Evolutionary conservation across 2,113 vertebrate species (phyloP).

Genomic region (Carollia perspicillata): DNA sequence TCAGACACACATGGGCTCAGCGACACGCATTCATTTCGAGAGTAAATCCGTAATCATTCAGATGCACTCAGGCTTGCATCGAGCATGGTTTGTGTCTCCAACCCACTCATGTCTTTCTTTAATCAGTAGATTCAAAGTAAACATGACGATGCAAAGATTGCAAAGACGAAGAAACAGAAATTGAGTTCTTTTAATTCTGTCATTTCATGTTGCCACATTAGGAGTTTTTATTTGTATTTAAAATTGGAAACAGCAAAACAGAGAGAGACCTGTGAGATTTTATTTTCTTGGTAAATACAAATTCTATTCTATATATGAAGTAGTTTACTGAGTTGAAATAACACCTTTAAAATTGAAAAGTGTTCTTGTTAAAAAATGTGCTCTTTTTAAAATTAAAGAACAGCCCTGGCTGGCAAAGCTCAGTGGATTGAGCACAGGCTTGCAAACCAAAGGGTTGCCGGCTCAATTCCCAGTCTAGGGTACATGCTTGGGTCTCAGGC

Average conservation of each 20-base stretch:
- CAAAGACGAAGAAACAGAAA: constrained; percentile 31
- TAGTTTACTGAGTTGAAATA: background rate
- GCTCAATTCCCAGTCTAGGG: too few relatives aligned
- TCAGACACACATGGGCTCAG: background rate
- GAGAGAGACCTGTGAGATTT: background rate
- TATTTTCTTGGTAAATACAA: background rate
- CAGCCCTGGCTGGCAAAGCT: background rate
- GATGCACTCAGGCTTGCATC: background rate
- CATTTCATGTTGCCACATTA: background rate
- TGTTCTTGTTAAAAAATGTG: background rate
- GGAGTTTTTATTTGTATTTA: constrained; percentile 3
- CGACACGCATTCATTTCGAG: background rate
- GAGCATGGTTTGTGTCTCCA: background rate
- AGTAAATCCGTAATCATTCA: background rate
- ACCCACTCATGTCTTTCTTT: background rate
- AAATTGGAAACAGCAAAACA: background rate
- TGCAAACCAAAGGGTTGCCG: too few relatives aligned
- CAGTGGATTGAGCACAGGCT: too few relatives aligned
- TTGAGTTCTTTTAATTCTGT: constrained; percentile 16
- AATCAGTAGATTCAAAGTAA: constrained; percentile 18
- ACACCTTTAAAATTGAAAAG: background rate
- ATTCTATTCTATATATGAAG: background rate
- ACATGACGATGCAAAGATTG: background rate
- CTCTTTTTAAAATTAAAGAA: background rate
- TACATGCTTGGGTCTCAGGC: too few relatives aligned